phyloP scores from a whole-genome alignment of 1,140 invertebrate genomes.

The Diorhabda sublineata region DNA sequence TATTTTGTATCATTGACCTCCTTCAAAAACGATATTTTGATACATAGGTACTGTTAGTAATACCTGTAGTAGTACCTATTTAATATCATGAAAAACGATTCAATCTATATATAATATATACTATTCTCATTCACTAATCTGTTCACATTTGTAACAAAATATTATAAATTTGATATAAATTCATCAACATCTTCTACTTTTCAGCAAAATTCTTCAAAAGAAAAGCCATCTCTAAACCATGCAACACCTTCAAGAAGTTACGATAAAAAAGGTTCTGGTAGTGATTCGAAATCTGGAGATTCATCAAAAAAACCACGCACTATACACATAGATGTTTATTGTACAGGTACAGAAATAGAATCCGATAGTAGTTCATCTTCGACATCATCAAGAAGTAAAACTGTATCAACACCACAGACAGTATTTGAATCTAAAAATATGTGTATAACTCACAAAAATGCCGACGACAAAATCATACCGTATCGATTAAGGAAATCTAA shows the following conservation, averaged over 20 bases:
- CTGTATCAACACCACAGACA: constrained; percentile 56
- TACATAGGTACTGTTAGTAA: no score
- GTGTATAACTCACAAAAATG: constrained; percentile 55
- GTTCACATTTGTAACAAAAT: no score
- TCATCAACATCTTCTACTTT: no score
- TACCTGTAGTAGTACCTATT: no score
- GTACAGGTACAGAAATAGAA: constrained; percentile 66
- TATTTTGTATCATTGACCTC: no score
- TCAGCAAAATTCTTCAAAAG: no score
- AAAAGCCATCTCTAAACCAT: no score
- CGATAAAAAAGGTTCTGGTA: constrained; percentile 18
- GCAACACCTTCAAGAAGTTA: neutral
- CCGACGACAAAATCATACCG: constrained; percentile 49
- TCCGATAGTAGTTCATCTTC: constrained; percentile 44
- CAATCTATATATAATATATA: no score
- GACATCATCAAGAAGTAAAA: constrained; percentile 45
- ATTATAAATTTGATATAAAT: no score
- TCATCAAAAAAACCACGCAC: constrained; percentile 61
- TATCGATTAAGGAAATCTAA: constrained; percentile 34
- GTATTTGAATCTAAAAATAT: constrained; percentile 62
- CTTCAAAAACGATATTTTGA: no score
- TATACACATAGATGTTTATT: constrained; percentile 75
- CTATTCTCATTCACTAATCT: no score
- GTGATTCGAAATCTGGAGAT: constrained; percentile 36
- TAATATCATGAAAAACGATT: no score